phyloP scores from a whole-genome alignment of 2,888 invertebrate genomes.

The Acleris literana region DNA sequence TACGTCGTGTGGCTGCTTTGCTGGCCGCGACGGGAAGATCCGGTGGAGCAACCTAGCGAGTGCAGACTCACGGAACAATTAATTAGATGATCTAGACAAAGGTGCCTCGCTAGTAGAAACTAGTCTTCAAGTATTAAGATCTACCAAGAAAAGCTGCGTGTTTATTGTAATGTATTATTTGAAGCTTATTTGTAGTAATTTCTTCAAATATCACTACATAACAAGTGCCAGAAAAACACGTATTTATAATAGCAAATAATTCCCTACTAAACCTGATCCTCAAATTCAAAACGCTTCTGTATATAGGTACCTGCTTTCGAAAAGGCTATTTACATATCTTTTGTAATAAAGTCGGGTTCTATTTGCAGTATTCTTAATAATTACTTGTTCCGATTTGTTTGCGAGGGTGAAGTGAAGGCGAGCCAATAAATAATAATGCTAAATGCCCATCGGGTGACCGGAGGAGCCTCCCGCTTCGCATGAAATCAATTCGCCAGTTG shows the following conservation, averaged over 20 bases:
- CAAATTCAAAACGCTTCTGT: not conserved
- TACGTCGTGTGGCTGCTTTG: slow-evolving; percentile 6
- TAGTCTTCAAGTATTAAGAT: too few species aligned
- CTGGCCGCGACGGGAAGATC: slow-evolving; percentile 7
- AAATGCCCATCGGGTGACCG: slow-evolving; percentile 74
- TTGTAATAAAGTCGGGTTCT: slow-evolving; percentile 65
- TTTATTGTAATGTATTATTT: too few species aligned
- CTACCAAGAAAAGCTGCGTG: too few species aligned
- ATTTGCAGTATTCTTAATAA: slow-evolving; percentile 81
- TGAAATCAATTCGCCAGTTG: slow-evolving; percentile 16
- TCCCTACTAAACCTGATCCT: not conserved
- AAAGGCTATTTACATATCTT: slow-evolving; percentile 38
- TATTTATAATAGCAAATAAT: not conserved
- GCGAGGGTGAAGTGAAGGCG: slow-evolving; percentile 66
- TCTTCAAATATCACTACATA: too few species aligned
- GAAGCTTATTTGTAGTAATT: too few species aligned
- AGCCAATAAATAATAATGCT: slow-evolving; percentile 82
- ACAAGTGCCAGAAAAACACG: too few species aligned
- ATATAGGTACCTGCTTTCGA: not conserved
- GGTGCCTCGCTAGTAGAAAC: not conserved
- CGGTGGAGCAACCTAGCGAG: not conserved
- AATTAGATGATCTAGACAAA: slow-evolving; percentile 1
- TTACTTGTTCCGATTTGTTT: slow-evolving; percentile 82
- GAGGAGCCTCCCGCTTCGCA: slow-evolving; percentile 38
- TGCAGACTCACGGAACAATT: slow-evolving; percentile 1